A percentile compares a stretch with the other conserved stretches of the same genome.
Evolutionary conservation across 2,888 invertebrate species (phyloP).

Genomic region (Pemphredon lugubris): DNA sequence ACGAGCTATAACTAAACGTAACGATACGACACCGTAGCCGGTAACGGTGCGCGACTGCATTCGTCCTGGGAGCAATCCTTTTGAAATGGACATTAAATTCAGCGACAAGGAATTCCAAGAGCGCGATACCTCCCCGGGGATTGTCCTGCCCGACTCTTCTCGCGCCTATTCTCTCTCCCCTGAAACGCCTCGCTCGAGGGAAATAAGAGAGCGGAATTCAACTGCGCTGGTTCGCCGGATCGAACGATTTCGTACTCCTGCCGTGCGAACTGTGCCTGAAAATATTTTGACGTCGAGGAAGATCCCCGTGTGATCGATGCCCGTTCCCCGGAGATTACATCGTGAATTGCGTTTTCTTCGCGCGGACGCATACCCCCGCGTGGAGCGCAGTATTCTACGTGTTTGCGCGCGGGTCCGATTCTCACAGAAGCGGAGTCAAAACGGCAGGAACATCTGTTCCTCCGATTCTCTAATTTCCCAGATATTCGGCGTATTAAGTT

Average conservation of each 20-base stretch:
- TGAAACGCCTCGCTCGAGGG: background rate
- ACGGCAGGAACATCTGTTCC: conserved; percentile 48
- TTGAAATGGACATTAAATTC: background rate
- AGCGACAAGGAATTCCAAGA: background rate
- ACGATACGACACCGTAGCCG: too few relatives aligned
- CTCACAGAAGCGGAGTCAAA: conserved; percentile 59
- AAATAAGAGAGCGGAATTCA: conserved; percentile 34
- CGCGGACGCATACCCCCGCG: conserved; percentile 40
- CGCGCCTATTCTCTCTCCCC: background rate
- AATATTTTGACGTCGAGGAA: conserved; percentile 78
- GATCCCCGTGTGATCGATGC: conserved; percentile 77
- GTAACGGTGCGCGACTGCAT: background rate
- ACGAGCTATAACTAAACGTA: too few relatives aligned
- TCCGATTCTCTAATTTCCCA: conserved; percentile 24
- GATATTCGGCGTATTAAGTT: too few relatives aligned
- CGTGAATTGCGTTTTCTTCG: conserved; percentile 76
- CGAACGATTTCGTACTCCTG: conserved; percentile 39
- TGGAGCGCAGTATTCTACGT: conserved; percentile 38
- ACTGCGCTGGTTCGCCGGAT: conserved; percentile 29
- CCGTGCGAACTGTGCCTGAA: conserved; percentile 62
- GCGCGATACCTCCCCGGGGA: background rate
- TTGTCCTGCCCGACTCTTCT: background rate
- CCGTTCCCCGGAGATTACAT: conserved; percentile 76
- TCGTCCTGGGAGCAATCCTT: background rate
- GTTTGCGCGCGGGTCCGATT: conserved; percentile 52